These are phyloP conservation scores for Tenthredo amoena DNA, from an alignment of 2,888 invertebrate genomes.

Conservation along the genomic window DNA sequence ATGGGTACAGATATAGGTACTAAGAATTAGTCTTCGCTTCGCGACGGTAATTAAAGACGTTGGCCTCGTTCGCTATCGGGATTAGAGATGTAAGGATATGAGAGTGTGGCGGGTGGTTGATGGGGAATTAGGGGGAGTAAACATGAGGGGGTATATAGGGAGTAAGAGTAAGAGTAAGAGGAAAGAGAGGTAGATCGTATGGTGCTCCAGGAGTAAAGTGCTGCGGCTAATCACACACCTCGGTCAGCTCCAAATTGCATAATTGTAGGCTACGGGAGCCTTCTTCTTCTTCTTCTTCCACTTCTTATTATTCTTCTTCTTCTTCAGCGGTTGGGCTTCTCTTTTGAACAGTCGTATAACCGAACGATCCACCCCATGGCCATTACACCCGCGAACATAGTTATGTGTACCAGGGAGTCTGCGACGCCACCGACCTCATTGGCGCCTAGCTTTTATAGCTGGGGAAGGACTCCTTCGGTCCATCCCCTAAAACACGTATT, in stretches of 20 bases:
- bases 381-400: conserved; percentile 47
- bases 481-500: background rate
- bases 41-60: conserved; percentile 31
- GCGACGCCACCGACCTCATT: conserved; percentile 20
- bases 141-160: conserved; percentile 35
- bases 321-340: conserved; percentile 14
- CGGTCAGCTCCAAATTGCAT: conserved; percentile 61
- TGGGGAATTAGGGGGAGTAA: background rate
- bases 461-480: background rate
- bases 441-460: background rate
- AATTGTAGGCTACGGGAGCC: conserved; percentile 59
- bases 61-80: conserved; percentile 25
- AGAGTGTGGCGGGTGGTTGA: conserved; percentile 55
- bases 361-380: conserved; percentile 19
- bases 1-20: background rate
- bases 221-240: conserved; percentile 61
- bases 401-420: conserved; percentile 23
- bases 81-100: conserved; percentile 44
- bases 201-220: conserved; percentile 56
- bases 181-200: conserved; percentile 31
- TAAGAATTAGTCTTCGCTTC: conserved; percentile 54
- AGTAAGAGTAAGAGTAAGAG: conserved; percentile 5
- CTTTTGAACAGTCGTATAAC: conserved; percentile 31
- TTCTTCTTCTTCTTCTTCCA: background rate
- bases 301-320: background rate